A percentile compares a stretch with the other conserved stretches of the same genome.
These are phyloP conservation scores for Philypnodon macrostomus DNA, from an alignment of 2,797 vertebrate species.

Conservation along the genomic window DNA sequence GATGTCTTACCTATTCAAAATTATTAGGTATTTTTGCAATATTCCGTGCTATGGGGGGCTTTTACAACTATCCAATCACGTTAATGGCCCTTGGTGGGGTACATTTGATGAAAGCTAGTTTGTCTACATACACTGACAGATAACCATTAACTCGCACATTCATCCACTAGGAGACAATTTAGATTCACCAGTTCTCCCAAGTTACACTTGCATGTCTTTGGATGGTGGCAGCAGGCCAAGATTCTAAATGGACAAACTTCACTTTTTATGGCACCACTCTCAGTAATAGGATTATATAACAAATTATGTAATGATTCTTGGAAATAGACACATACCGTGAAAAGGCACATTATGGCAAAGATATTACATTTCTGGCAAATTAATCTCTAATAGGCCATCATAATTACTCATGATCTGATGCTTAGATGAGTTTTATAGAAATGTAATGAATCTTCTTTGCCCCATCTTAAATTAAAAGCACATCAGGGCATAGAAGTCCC, in stretches of 20 bases:
- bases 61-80: no score
- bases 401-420: neutral
- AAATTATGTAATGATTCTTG: neutral
- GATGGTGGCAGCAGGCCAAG: no score
- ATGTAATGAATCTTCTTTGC: neutral
- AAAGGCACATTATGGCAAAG: slow-evolving; percentile 1
- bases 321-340: neutral
- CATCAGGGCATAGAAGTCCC: neutral
- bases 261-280: neutral
- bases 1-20: neutral
- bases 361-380: neutral
- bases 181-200: no score
- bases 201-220: no score
- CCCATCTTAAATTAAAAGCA: slow-evolving; percentile 1
- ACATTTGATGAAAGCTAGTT: no score
- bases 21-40: neutral
- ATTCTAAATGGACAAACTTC: neutral
- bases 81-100: no score
- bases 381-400: neutral
- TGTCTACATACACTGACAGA: no score
- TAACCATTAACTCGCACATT: no score
- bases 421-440: neutral
- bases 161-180: no score
- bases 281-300: slow-evolving; percentile 4
- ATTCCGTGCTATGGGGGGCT: neutral